phyloP scores from a whole-genome alignment of 2,797 vertebrate genomes.

The Dallia pectoralis region DNA sequence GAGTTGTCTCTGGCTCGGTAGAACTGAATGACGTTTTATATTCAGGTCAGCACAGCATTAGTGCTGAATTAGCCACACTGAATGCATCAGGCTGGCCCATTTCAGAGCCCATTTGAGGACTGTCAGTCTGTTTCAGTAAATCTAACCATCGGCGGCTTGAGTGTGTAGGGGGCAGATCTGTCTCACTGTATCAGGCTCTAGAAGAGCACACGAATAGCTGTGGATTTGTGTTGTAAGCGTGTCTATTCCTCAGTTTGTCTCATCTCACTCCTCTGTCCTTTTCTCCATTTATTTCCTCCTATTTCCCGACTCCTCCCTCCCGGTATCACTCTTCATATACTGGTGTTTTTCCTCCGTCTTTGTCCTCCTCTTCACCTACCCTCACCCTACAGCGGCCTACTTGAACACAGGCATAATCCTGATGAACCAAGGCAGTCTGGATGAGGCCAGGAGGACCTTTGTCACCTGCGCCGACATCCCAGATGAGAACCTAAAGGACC shows the following conservation, averaged over 20 bases:
- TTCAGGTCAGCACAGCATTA: conserved; percentile 22
- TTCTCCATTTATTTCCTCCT: background rate
- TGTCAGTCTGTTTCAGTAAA: conserved; percentile 38
- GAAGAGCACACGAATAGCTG: conserved; percentile 16
- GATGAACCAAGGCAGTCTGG: conserved; percentile 93
- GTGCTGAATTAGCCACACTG: conserved; percentile 23
- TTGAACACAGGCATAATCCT: conserved; percentile 98
- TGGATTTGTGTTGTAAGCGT: background rate
- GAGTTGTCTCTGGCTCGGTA: conserved; percentile 21
- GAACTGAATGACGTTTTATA: conserved; percentile 19
- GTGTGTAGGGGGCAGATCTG: conserved; percentile 8
- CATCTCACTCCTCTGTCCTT: background rate
- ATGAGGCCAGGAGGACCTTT: conserved; percentile 93
- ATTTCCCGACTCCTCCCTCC: background rate
- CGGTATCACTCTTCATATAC: background rate
- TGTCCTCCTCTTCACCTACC: background rate
- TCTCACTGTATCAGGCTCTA: conserved; percentile 20
- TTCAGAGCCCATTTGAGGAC: conserved; percentile 21
- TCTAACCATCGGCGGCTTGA: conserved; percentile 43
- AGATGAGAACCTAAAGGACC: conserved; percentile 98
- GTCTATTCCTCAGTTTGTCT: background rate
- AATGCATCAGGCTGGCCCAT: background rate
- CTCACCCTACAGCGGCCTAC: conserved; percentile 84
- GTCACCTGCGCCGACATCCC: conserved; percentile 96
- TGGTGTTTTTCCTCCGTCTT: background rate